Base-by-base conservation (phyloP, 2,888 invertebrate species). In the Odontothrips loti region DNA sequence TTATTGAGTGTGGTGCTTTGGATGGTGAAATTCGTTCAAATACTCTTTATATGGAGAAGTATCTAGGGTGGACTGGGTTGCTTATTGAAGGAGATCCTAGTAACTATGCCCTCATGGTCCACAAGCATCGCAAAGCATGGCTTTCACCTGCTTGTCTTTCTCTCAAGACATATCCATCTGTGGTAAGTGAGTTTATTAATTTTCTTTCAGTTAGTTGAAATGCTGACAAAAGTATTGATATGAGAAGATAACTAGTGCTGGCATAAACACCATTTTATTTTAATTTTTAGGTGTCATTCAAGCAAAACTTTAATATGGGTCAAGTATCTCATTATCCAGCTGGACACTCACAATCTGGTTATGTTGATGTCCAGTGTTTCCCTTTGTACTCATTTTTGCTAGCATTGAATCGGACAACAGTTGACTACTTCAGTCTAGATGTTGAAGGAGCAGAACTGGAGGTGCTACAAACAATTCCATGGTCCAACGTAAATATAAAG, bases 1-100 rank as follows among this genome's bases (percentile, higher is more conserved):
- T 90, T 84, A 86, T 90, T 51, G 90, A 90, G 84, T 90, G 89
- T 82, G 90, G 90, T 6, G 90, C 90, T 6, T 85, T 90, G 82
- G 90, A 90, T 83, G 90, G 90, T 0, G 90, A 90, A 84, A 89
- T 88, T 2, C 85, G 90, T 43, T 90, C 90, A 48, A 90, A 90
- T 84, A 89, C 90, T 1, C 85, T 90, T 20, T 87, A 87, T 82
- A 86, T 90, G 80, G 90, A 90, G 84, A 85, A 88, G 80, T 85
- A 85, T 75, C 85, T 87, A 11, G 87, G 87, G 68, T 90, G 90
- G 90, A 87, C 85, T 1, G 90, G 90, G 2, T 84, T 90, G 47
- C 86, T 90, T 1, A 87, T 90, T 79, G 90, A 90, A 84, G 89
- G 89, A 4, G 89, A 90, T 85, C 89, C 90, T 0, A 85, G 86